These are phyloP conservation scores for Lycia hirtaria DNA, from an alignment of 2,888 invertebrate species.

Conservation along the genomic window DNA sequence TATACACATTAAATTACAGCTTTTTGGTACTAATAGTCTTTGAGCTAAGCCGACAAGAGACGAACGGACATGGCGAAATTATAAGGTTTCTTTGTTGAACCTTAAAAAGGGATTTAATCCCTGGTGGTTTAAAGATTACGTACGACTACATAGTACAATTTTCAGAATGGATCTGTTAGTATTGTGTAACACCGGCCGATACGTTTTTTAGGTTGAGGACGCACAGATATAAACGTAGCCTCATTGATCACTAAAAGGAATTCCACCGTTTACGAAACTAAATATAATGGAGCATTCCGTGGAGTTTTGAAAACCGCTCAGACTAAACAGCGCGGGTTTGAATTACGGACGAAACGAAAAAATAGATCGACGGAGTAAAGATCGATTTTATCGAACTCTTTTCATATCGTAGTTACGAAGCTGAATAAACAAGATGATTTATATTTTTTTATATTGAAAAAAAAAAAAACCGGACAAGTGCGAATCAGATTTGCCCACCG, in stretches of 20 bases:
- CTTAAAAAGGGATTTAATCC: too few species aligned
- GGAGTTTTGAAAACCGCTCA: conserved; percentile 42
- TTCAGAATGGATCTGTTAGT: neutral
- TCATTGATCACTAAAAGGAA: conserved; percentile 33
- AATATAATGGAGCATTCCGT: conserved; percentile 29
- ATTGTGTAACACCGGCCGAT: conserved; percentile 11
- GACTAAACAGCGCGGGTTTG: conserved; percentile 48
- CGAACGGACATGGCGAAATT: too few species aligned
- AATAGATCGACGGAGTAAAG: conserved; percentile 20
- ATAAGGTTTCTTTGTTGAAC: too few species aligned
- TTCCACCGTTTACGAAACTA: conserved; percentile 24
- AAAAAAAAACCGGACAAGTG: too few species aligned
- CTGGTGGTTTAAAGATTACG: too few species aligned
- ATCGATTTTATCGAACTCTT: neutral
- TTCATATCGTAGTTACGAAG: too few species aligned
- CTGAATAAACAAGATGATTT: too few species aligned
- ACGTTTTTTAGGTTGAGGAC: conserved; percentile 28
- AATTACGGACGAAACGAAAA: conserved; percentile 24
- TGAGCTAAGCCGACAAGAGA: too few species aligned
- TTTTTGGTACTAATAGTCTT: too few species aligned
- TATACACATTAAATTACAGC: too few species aligned
- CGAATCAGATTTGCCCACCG: too few species aligned
- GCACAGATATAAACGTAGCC: conserved; percentile 24
- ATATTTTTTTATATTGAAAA: too few species aligned
- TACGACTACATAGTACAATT: neutral